phyloP scores from a whole-genome alignment of 2,113 vertebrate species.

The Petrocephalus microphthalmus region DNA sequence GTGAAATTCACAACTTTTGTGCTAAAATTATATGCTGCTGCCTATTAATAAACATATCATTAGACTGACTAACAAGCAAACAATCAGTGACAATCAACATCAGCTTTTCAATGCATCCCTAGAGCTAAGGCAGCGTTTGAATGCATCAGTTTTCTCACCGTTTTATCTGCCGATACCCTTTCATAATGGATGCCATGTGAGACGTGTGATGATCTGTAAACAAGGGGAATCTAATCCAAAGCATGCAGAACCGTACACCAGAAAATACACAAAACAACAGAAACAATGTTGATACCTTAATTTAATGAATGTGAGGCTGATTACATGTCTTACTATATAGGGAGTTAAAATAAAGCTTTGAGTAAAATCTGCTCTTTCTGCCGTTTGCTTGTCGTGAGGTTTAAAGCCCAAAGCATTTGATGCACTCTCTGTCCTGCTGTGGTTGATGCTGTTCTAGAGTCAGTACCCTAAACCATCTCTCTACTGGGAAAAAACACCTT shows the following conservation, averaged over 20 bases:
- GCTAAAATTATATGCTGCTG: neutral
- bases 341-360: neutral
- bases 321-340: neutral
- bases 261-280: neutral
- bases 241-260: neutral
- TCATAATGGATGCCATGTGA: neutral
- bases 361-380: neutral
- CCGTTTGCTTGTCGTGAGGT: neutral
- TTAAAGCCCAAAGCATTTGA: neutral
- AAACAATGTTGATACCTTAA: neutral
- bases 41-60: slow-evolving; percentile 8
- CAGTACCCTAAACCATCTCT: neutral
- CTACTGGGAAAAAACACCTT: neutral
- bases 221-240: neutral
- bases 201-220: neutral
- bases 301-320: neutral
- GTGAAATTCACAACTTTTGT: neutral
- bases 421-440: neutral
- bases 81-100: neutral
- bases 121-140: neutral
- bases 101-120: neutral
- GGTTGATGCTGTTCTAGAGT: neutral
- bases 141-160: neutral
- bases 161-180: neutral
- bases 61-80: neutral